Percentiles rank a stretch among this genome's conserved stretches.
Conservation (phyloP, 2,888 invertebrate genomes). For the Ophion slaviceki region DNA sequence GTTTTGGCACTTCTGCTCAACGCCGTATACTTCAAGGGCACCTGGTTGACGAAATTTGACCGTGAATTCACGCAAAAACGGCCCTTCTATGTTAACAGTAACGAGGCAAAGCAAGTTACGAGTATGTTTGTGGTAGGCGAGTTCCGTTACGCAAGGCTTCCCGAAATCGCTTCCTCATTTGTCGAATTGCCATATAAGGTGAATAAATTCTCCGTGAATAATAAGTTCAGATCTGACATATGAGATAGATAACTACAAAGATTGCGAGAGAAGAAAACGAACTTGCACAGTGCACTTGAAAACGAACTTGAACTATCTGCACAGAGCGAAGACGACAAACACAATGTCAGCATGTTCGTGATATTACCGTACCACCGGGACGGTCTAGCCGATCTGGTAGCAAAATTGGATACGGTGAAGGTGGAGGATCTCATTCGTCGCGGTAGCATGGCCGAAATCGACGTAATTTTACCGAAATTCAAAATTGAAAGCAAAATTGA, state of each 20-base stretch:
- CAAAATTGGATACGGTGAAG: slow-evolving; percentile 85
- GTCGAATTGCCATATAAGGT: slow-evolving; percentile 89
- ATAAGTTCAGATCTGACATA: slow-evolving; percentile 18
- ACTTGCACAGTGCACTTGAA: too few relatives aligned
- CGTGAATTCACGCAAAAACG: slow-evolving; percentile 85
- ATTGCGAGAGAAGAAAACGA: not conserved
- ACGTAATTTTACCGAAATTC: slow-evolving; percentile 91
- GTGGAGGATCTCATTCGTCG: slow-evolving; percentile 75
- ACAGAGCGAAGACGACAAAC: slow-evolving; percentile 70
- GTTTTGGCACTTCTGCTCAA: slow-evolving; percentile 91
- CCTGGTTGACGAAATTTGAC: slow-evolving; percentile 89
- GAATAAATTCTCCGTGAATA: slow-evolving; percentile 37
- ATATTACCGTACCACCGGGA: slow-evolving; percentile 89
- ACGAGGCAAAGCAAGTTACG: slow-evolving; percentile 86
- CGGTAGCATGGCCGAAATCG: slow-evolving; percentile 80
- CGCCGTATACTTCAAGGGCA: slow-evolving; percentile 94
- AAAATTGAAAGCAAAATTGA: slow-evolving; percentile 89
- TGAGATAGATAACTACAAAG: not conserved
- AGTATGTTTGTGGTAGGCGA: slow-evolving; percentile 88
- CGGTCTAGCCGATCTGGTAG: slow-evolving; percentile 87
- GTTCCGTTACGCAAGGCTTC: slow-evolving; percentile 84
- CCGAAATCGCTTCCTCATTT: slow-evolving; percentile 86
- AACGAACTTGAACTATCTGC: too few relatives aligned
- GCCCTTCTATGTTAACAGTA: slow-evolving; percentile 87
- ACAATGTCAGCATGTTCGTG: slow-evolving; percentile 87